phyloP scores from a whole-genome alignment of 2,797 vertebrate genomes.

The Thalassophryne amazonica region DNA sequence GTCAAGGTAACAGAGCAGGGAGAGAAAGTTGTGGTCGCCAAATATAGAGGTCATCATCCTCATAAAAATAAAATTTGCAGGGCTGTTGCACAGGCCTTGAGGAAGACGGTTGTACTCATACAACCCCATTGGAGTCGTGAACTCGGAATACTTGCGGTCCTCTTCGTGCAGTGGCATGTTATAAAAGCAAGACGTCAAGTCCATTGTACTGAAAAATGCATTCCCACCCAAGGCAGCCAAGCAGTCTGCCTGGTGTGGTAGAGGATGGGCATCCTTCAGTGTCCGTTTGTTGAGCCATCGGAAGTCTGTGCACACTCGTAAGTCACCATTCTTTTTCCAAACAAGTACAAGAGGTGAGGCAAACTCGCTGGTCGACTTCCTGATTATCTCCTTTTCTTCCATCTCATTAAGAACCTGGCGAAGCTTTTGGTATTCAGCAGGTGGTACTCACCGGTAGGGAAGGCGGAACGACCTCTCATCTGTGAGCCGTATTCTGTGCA shows the following conservation, averaged over 20 bases:
- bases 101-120: too few relatives aligned
- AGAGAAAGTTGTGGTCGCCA: not conserved
- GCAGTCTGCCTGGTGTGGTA: not conserved
- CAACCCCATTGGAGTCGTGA: not conserved
- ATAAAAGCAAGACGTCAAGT: not conserved
- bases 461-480: too few relatives aligned
- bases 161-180: not conserved
- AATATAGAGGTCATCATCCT: not conserved
- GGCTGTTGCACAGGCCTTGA: not conserved
- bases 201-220: too few relatives aligned
- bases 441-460: too few relatives aligned
- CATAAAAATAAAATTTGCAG: not conserved
- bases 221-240: too few relatives aligned
- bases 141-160: not conserved
- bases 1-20: not conserved
- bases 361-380: not conserved
- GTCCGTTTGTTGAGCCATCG: slow-evolving; percentile 6
- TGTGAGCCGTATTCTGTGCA: too few relatives aligned
- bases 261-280: slow-evolving; percentile 1
- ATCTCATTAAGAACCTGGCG: not conserved
- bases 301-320: slow-evolving; percentile 6
- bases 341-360: slow-evolving; percentile 1
- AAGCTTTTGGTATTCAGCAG: too few relatives aligned
- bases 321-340: not conserved
- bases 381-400: slow-evolving; percentile 3